phyloP scores from a whole-genome alignment of 2,888 invertebrate species.

The Orchesella flavescens region DNA sequence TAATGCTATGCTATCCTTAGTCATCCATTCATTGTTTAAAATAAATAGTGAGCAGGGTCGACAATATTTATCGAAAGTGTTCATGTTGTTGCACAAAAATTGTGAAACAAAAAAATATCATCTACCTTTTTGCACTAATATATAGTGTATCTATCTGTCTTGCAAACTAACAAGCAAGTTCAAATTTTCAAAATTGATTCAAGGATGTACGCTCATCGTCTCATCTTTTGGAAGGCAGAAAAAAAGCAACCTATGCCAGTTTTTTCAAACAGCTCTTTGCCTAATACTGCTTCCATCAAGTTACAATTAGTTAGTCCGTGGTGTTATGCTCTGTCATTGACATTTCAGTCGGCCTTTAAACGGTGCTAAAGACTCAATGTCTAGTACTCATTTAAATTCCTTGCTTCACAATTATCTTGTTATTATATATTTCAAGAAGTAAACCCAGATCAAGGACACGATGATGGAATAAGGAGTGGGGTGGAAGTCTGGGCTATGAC shows the following conservation, averaged over 20 bases:
- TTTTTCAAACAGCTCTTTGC: too few species aligned
- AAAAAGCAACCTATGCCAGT: too few species aligned
- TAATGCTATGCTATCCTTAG: neutral
- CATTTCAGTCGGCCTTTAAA: constrained; percentile 70
- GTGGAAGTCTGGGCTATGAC: too few species aligned
- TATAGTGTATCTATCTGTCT: too few species aligned
- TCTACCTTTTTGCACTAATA: too few species aligned
- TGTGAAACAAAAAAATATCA: too few species aligned
- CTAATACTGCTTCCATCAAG: too few species aligned
- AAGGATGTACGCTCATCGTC: neutral
- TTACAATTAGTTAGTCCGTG: neutral
- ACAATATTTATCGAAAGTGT: too few species aligned
- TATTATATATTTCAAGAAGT: constrained; percentile 15
- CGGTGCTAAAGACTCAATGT: constrained; percentile 68
- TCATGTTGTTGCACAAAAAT: too few species aligned
- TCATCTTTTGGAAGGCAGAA: neutral
- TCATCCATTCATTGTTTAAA: too few species aligned
- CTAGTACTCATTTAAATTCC: constrained; percentile 54
- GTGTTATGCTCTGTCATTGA: constrained; percentile 69
- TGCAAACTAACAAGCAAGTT: too few species aligned
- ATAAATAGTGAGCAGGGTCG: too few species aligned
- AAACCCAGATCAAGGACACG: constrained; percentile 51
- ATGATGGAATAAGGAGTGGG: neutral
- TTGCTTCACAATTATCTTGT: constrained; percentile 15
- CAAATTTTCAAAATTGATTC: neutral